Evolutionary conservation across 2,797 vertebrate species (phyloP).

Genomic region (Momotus momota): DNA sequence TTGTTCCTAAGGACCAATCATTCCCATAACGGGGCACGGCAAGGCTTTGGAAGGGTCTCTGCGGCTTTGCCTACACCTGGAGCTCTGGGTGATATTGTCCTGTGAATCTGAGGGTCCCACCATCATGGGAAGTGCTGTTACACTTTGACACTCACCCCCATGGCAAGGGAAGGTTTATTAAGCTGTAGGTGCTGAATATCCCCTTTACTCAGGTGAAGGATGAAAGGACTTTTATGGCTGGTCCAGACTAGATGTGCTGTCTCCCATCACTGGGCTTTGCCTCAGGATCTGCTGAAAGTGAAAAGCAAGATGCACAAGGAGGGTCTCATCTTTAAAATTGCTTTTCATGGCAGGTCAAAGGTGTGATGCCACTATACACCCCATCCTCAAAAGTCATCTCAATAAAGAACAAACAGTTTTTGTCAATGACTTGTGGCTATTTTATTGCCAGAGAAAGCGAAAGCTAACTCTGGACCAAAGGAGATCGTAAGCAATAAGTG

Average conservation of each 20-base stretch:
- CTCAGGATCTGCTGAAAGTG: background rate
- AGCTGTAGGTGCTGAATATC: background rate
- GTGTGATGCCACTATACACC: background rate
- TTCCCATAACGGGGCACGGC: accelerated
- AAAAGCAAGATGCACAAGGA: background rate
- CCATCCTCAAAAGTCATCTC: background rate
- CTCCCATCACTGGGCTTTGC: background rate
- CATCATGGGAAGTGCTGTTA: background rate
- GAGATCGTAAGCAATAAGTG: constrained; percentile 36
- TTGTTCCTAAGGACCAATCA: accelerated
- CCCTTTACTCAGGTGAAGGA: background rate
- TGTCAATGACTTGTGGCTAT: background rate
- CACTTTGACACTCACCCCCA: accelerated
- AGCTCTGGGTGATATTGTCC: background rate
- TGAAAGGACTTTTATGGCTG: background rate
- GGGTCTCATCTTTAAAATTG: background rate
- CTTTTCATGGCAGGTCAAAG: background rate
- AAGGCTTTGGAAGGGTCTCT: background rate
- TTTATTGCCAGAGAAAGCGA: constrained; percentile 31
- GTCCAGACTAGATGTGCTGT: no score
- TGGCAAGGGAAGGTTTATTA: accelerated
- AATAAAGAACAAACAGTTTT: background rate
- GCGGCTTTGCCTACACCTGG: background rate
- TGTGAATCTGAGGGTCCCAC: background rate
- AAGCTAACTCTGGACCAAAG: background rate